Base-by-base conservation (phyloP, 1,140 invertebrate species). In the Calliphora vicina region DNA sequence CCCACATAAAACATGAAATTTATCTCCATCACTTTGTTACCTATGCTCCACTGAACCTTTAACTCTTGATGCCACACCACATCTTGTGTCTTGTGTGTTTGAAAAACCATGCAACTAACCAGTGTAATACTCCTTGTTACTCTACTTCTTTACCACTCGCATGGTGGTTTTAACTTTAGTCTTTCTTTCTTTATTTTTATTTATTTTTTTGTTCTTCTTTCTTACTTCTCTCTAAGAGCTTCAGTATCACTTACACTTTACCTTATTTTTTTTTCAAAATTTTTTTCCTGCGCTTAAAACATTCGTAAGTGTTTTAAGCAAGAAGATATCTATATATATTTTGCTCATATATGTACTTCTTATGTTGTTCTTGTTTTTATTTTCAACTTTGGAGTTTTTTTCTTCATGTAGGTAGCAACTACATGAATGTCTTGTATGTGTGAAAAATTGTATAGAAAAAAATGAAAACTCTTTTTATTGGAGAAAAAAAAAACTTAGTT, bases 181-280 rank as follows among this genome's bases (percentile, higher is more conserved):
- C 9, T 67, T 23, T 67, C n/a, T n/a, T n/a, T n/a, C n/a, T n/a
- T n/a, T n/a, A n/a, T n/a, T n/a, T n/a, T n/a, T n/a, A n/a, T n/a
- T n/a, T n/a, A n/a, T 23, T 67, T 67, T 25, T 67, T 20, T 67
- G 6, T 10, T 25, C 61, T 9, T 17, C 15, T 67, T 67, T 67
- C n/a, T 67, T 67, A n/a, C n/a, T n/a, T n/a, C n/a, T n/a, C 25
- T 67, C 4, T 67, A 67, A 25, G 20, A 67, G 61, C 20, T 23
- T n/a, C 50, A 25, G 61, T 67, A 67, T 67, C 61, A 67, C 61
- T 67, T 67, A 67, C 61, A 67, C 61, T 67, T 67, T 67, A 67
- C n/a, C 6, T 23, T 50, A 50, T 6, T 50, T 50, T n/a, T 50
- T 9, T 50, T 50, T 35, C 10, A 8, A 10, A 35, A 35, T 35